phyloP scores from a whole-genome alignment of 2,113 vertebrate species.

The Steatornis caripensis region DNA sequence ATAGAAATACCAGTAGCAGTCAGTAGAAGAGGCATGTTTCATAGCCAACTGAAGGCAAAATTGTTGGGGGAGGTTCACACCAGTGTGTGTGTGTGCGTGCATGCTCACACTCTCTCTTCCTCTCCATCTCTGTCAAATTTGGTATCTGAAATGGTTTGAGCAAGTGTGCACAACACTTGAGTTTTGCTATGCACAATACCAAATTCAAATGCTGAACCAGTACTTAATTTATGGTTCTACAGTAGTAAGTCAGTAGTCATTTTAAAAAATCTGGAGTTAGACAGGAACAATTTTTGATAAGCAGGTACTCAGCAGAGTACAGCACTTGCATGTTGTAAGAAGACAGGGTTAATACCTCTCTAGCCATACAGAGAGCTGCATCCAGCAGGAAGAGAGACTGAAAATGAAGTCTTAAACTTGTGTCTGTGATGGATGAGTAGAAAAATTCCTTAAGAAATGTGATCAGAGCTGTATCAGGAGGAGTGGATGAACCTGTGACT shows the following conservation, averaged over 20 bases:
- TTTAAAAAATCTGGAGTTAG: slow-evolving; percentile 16
- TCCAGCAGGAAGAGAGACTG: neutral
- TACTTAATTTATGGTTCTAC: neutral
- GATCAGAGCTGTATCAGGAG: neutral
- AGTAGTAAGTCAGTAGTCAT: neutral
- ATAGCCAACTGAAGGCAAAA: neutral
- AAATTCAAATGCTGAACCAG: neutral
- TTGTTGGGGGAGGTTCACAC: neutral
- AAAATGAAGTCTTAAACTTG: neutral
- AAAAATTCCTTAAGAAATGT: neutral
- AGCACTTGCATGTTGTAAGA: neutral
- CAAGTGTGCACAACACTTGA: neutral
- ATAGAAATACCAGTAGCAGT: neutral
- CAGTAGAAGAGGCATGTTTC: neutral
- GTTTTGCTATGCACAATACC: neutral
- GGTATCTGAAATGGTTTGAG: neutral
- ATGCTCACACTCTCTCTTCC: neutral
- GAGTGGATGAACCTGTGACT: neutral
- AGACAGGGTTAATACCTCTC: neutral
- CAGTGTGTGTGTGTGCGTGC: rapidly evolving
- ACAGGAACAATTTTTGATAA: slow-evolving; percentile 20
- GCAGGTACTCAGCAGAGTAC: neutral
- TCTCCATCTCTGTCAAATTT: neutral
- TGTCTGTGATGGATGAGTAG: neutral
- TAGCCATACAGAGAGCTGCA: neutral